Base-by-base conservation (phyloP, 2,888 invertebrate species). In the Noctuana brunneofusca region DNA sequence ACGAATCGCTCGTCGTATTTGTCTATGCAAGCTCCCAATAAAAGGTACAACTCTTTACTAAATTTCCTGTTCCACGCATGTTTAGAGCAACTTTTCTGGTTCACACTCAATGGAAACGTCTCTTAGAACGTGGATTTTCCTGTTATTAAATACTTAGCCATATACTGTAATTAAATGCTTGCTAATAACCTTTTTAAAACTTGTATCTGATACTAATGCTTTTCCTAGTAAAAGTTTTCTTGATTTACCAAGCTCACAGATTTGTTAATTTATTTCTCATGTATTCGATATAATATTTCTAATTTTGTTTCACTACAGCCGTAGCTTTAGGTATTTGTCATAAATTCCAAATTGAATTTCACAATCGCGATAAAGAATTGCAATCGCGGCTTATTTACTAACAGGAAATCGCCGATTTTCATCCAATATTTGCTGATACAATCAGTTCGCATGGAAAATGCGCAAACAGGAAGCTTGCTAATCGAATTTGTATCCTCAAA, bases 341-440 rank as follows among this genome's bases (percentile, higher is more conserved):
- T 18, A 38, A 27, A 30, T 38, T 38, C 49, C n/a, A 35, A 53
- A 46, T 48, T 27, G 46, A 41, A 63, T 50, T 63, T 63, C 56
- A 55, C 63, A 63, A 56, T 63, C 43, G 50, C 12, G 22, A 41
- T 30, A 56, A 49, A 50, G 32, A 43, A 30, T 8, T 12, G 56
- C 41, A 30, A 50, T 30, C 38, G 20, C 56, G 49, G 50, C 50
- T 49, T 60, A 62, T 62, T 35, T 38, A 16, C 41, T 20, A 41
- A 50, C 55, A 62, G 62, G 62, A 62, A 30, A 62, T 27, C 16
- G 55, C 54, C 38, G 48, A 62, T 62, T 62, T 62, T 56, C 62
- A 49, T 62, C 41, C 55, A 62, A 55, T 55, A 55, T 62, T 62
- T 38, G 35, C 55, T 16, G 62, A 62, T 62, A 55, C 55, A 55